Conservation (phyloP, 37 sponge, comb jelly and placozoan genomes). For the Crambe crambe region DNA sequence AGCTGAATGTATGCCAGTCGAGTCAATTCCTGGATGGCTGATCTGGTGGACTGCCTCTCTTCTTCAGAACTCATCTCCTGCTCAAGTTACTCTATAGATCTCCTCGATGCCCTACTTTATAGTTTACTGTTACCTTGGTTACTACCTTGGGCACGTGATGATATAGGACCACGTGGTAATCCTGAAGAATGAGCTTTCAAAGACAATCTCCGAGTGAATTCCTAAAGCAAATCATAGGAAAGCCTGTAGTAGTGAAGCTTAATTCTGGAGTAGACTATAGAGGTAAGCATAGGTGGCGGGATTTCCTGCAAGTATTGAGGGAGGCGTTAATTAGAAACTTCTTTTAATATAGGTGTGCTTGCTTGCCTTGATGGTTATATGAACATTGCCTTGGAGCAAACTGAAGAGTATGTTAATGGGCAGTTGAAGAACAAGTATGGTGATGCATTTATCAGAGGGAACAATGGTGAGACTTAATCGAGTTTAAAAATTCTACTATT, state of each 20-base stretch:
- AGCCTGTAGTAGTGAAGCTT: constrained; percentile 96
- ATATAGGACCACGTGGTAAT: neutral
- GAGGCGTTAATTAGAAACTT: constrained; percentile 16
- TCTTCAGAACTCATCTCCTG: too few species aligned
- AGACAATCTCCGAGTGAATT: constrained; percentile 98
- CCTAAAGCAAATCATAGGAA: constrained; percentile 96
- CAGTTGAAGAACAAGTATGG: constrained; percentile 99
- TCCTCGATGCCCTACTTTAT: too few species aligned
- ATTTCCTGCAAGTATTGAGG: neutral
- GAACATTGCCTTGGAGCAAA: constrained; percentile 99
- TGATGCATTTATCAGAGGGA: constrained; percentile 99
- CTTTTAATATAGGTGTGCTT: constrained; percentile 65
- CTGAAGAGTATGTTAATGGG: constrained; percentile 99
- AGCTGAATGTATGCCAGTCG: constrained; percentile 38
- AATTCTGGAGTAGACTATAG: constrained; percentile 99
- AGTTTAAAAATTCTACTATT: neutral
- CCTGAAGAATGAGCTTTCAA: constrained; percentile 19
- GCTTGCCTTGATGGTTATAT: constrained; percentile 96
- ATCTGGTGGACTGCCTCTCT: too few species aligned
- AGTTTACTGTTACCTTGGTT: neutral
- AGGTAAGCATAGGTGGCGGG: constrained; percentile 59
- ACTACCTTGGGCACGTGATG: neutral
- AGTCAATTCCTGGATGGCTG: constrained; percentile 25
- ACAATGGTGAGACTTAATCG: constrained; percentile 77
- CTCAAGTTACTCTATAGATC: too few species aligned